These are phyloP conservation scores for Artemia franciscana DNA, from an alignment of 1,140 invertebrate genomes.

Conservation along the genomic window DNA sequence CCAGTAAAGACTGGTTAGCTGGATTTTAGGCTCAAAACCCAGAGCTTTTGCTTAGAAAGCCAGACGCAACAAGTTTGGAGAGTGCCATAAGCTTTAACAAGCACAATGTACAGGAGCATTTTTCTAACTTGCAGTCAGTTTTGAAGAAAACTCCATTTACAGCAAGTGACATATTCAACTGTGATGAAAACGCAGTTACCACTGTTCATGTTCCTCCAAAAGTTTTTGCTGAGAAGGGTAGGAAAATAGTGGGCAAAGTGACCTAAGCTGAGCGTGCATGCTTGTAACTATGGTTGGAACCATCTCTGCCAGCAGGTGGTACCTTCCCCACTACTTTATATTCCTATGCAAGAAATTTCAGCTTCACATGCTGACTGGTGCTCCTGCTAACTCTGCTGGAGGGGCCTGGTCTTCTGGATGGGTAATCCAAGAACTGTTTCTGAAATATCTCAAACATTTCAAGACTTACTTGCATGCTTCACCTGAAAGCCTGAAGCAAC, in stretches of 20 bases:
- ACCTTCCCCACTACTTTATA: not conserved
- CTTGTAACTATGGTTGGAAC: not conserved
- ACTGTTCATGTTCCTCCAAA: not conserved
- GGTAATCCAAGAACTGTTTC: not conserved
- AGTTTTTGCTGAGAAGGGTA: not conserved
- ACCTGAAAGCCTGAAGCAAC: not conserved
- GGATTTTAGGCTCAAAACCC: not conserved
- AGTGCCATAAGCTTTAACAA: slow-evolving; percentile 8
- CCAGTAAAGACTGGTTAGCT: not conserved
- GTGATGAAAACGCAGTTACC: slow-evolving; percentile 4
- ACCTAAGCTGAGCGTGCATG: not conserved
- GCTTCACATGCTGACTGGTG: not conserved
- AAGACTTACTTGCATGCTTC: not conserved
- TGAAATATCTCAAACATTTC: not conserved
- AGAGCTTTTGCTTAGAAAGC: slow-evolving; percentile 7
- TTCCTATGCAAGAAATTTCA: not conserved
- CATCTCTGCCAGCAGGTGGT: not conserved
- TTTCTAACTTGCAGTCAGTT: slow-evolving; percentile 1
- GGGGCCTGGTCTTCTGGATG: not conserved
- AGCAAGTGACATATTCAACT: slow-evolving; percentile 3
- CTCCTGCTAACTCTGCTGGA: not conserved
- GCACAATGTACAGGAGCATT: slow-evolving; percentile 5
- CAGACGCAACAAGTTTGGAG: slow-evolving; percentile 6
- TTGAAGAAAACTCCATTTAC: slow-evolving; percentile 4
- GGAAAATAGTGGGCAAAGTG: not conserved